phyloP scores from a whole-genome alignment of 2,888 invertebrate genomes.

The Drosophila rubida region DNA sequence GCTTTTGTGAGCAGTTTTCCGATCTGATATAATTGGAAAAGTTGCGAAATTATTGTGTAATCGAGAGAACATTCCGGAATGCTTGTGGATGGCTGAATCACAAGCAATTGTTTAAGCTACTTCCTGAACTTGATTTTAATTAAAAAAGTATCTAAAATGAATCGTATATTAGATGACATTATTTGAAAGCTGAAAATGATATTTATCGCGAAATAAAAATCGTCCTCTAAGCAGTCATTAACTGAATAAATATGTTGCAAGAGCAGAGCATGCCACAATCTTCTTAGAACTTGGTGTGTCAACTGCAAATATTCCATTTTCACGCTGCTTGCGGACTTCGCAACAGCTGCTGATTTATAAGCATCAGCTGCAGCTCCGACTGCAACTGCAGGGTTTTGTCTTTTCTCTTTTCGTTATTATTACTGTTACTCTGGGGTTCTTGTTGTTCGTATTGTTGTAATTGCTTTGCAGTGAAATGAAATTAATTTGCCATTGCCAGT shows the following conservation, averaged over 20 bases:
- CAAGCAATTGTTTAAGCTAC: not conserved
- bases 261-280: slow-evolving; percentile 1
- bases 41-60: not conserved
- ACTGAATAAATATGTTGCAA: slow-evolving; percentile 4
- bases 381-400: slow-evolving; percentile 13
- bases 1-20: not conserved
- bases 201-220: not conserved
- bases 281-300: slow-evolving; percentile 4
- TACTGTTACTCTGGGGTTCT: not conserved
- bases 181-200: not conserved
- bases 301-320: slow-evolving; percentile 33
- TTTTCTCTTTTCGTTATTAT: slow-evolving; percentile 1
- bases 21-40: not conserved
- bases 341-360: slow-evolving; percentile 66
- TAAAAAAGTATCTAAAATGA: not conserved
- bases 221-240: not conserved
- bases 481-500: slow-evolving; percentile 71
- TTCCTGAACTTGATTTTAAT: not conserved
- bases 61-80: not conserved
- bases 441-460: slow-evolving; percentile 17
- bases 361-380: slow-evolving; percentile 16
- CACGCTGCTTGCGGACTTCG: slow-evolving; percentile 27
- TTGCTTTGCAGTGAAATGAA: slow-evolving; percentile 55
- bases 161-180: not conserved
- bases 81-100: not conserved